Conservation (phyloP, 2,797 vertebrate genomes). For the Lepilemur ruficaudatus region DNA sequence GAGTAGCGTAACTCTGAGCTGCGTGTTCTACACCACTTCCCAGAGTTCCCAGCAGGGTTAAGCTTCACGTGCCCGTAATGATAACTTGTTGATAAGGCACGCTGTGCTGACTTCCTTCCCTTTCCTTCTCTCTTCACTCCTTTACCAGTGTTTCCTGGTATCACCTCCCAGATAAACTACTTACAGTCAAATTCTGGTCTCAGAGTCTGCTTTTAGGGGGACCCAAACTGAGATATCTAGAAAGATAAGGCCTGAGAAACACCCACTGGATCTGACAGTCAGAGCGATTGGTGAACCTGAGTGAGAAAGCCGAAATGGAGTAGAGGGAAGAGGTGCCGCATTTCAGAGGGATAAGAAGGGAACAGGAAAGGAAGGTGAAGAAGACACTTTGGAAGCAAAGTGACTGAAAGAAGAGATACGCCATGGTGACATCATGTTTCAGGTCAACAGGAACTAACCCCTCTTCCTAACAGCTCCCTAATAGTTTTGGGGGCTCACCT, state of each 20-base stretch:
- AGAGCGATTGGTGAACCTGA: not conserved
- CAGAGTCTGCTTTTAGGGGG: not conserved
- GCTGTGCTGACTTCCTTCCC: not conserved
- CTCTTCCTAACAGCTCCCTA: not conserved
- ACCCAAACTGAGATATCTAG: constrained; percentile 21
- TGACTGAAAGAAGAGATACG: not conserved
- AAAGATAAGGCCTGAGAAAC: constrained; percentile 22
- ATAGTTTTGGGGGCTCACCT: not conserved
- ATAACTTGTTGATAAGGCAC: not conserved
- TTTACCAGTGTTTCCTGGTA: not conserved
- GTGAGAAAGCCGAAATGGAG: not conserved
- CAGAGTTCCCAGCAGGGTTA: not conserved
- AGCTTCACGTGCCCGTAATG: not conserved
- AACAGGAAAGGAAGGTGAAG: not conserved
- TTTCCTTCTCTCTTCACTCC: not conserved
- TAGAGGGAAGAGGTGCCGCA: not conserved
- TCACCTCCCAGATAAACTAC: constrained; percentile 11
- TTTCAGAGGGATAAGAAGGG: not conserved
- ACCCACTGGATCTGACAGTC: not conserved
- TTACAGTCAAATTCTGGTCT: not conserved
- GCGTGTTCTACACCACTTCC: not conserved
- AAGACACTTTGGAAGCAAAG: not conserved
- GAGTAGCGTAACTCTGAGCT: not conserved
- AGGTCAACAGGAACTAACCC: not conserved
- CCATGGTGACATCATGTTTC: not conserved